Evolutionary conservation across 2,888 invertebrate genomes (phyloP).

Genomic region (Byasa hedistus): DNA sequence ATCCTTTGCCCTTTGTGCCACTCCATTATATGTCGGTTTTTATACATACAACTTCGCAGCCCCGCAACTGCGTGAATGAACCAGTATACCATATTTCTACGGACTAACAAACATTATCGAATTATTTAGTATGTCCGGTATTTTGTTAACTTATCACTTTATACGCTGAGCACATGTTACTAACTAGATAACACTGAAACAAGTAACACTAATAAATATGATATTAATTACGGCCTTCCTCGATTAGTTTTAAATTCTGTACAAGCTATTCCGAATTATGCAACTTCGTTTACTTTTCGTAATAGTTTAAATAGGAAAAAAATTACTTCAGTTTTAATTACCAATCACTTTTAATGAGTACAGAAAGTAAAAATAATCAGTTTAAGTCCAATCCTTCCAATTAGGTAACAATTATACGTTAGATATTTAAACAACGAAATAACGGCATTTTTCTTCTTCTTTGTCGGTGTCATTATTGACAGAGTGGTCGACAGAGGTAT

Average conservation of each 20-base stretch:
- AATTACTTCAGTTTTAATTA: too few species aligned
- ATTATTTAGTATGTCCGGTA: conserved; percentile 1
- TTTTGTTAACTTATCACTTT: neutral
- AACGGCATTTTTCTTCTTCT: too few species aligned
- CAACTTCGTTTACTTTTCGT: neutral
- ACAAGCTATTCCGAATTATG: neutral
- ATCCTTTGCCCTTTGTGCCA: conserved; percentile 71
- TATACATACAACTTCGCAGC: conserved; percentile 52
- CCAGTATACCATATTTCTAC: conserved; percentile 50
- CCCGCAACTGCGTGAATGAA: conserved; percentile 52
- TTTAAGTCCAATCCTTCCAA: too few species aligned
- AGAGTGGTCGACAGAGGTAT: too few species aligned
- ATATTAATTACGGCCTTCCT: neutral
- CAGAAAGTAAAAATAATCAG: too few species aligned
- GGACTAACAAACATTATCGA: conserved; percentile 43
- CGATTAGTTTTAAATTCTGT: neutral
- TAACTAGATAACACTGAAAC: conserved; percentile 1
- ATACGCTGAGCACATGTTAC: conserved; percentile 1
- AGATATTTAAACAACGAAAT: too few species aligned
- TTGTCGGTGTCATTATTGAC: too few species aligned
- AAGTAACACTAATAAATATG: neutral
- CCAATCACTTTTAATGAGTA: too few species aligned
- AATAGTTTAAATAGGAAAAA: too few species aligned
- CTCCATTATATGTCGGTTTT: conserved; percentile 68
- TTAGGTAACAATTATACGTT: too few species aligned